Percentiles rank a stretch among this genome's conserved stretches.
Evolutionary conservation across 2,797 vertebrate genomes (phyloP).

Genomic region (Trichosurus vulpecula): DNA sequence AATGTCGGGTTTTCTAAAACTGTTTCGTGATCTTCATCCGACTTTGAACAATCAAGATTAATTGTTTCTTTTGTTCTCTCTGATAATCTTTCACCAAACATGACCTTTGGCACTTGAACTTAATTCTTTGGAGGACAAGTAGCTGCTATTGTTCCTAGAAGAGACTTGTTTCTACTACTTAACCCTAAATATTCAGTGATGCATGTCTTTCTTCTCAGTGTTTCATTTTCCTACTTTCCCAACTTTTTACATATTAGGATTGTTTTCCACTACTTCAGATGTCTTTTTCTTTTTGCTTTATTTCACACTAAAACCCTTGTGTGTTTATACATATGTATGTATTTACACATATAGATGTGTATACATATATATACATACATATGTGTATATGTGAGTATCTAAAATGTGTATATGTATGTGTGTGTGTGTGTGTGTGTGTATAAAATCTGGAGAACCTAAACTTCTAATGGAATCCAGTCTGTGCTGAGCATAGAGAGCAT

Average conservation of each 20-base stretch:
- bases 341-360: too few species aligned
- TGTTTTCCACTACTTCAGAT: background rate
- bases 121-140: background rate
- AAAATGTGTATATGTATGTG: background rate
- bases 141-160: background rate
- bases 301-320: background rate
- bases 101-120: background rate
- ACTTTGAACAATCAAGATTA: background rate
- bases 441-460: background rate
- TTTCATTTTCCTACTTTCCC: background rate
- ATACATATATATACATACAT: too few species aligned
- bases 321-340: background rate
- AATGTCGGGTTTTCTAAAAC: background rate
- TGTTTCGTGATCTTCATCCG: background rate
- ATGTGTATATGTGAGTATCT: too few species aligned
- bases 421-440: too few species aligned
- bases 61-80: background rate
- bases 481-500: background rate
- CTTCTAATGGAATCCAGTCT: background rate
- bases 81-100: background rate
- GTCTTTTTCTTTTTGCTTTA: background rate
- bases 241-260: background rate
- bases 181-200: background rate
- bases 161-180: background rate
- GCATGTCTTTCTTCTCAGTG: background rate